phyloP scores from a whole-genome alignment of 2,113 vertebrate species.

The Murina feae region DNA sequence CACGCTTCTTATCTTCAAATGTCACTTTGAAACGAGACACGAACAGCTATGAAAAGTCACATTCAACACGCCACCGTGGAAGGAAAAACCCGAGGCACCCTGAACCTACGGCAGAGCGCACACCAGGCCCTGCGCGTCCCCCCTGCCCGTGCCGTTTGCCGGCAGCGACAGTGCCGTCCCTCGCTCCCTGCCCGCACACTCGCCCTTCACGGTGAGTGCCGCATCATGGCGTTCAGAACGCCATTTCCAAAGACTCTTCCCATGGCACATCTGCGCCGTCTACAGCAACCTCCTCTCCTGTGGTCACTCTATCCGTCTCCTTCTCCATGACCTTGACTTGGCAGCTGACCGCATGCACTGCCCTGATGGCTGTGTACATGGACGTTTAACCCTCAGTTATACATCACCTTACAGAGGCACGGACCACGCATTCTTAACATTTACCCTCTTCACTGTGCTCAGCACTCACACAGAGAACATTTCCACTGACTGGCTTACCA shows the following conservation, averaged over 20 bases:
- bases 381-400: neutral
- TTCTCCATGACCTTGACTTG: neutral
- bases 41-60: neutral
- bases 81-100: neutral
- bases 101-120: neutral
- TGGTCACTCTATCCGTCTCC: neutral
- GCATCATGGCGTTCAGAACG: fast-evolving
- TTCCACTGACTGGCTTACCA: neutral
- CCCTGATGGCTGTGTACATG: neutral
- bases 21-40: conserved; percentile 82
- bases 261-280: neutral
- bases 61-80: neutral
- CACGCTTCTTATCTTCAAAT: conserved; percentile 97
- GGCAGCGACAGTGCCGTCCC: neutral
- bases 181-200: neutral
- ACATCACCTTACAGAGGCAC: neutral
- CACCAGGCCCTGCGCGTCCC: neutral
- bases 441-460: neutral
- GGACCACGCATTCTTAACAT: neutral
- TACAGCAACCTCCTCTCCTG: neutral
- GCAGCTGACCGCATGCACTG: neutral
- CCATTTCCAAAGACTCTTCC: neutral
- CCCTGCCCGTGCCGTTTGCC: no score
- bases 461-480: neutral
- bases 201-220: neutral